Percentiles rank a stretch among this genome's conserved stretches.
Conservation (phyloP, 2,888 invertebrate genomes). For the Ischnura elegans region DNA sequence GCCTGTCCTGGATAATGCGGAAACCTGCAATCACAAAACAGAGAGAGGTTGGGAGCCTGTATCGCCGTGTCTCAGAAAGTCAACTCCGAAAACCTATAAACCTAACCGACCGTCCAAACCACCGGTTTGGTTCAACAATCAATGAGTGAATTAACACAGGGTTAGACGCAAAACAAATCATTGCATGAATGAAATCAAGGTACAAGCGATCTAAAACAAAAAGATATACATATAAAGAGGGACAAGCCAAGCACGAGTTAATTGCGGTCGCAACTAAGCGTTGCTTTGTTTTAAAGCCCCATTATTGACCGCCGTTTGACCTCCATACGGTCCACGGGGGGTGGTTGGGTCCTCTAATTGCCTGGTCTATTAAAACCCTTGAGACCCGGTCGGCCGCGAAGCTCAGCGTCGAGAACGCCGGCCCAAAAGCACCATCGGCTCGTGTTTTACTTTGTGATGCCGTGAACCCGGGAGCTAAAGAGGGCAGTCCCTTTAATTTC, state of each 20-base stretch:
- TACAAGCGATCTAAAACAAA: neutral
- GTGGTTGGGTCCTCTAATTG: neutral
- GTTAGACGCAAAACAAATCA: neutral
- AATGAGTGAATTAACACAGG: neutral
- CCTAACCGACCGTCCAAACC: neutral
- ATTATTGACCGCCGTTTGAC: constrained; percentile 19
- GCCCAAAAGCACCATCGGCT: neutral
- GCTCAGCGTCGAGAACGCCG: neutral
- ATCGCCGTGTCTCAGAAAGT: neutral
- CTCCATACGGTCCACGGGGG: constrained; percentile 18
- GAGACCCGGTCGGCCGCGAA: neutral
- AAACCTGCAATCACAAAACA: no score
- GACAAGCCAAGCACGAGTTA: neutral
- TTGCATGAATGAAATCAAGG: neutral
- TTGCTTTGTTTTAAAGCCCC: neutral
- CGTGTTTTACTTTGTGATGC: neutral
- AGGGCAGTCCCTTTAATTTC: neutral
- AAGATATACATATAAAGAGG: neutral
- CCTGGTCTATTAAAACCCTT: neutral
- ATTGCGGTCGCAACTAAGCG: constrained; percentile 15
- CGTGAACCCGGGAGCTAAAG: neutral
- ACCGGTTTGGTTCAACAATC: neutral
- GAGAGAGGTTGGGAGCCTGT: neutral
- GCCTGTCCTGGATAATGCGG: no score
- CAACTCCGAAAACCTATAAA: neutral